Conservation (phyloP, 2,888 invertebrate genomes). For the Sepiola atlantica region DNA sequence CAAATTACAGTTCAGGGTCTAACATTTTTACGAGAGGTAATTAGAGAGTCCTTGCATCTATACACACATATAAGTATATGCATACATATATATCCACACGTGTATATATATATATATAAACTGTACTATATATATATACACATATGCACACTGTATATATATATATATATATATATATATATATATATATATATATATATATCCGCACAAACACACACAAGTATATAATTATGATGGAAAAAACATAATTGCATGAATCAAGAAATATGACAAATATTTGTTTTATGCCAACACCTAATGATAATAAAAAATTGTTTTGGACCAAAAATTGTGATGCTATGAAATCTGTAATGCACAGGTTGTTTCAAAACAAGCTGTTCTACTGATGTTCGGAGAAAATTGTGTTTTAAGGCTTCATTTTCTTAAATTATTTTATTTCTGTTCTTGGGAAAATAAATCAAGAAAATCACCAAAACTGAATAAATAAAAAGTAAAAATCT, state of each 20-base stretch:
- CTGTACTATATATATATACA: background rate
- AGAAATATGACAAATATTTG: background rate
- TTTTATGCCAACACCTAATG: background rate
- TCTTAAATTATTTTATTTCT: conserved; percentile 8
- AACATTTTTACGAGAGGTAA: too few species aligned
- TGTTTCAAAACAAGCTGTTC: background rate
- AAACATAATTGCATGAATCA: background rate
- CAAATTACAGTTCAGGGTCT: too few species aligned
- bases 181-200: background rate
- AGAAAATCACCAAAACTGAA: background rate
- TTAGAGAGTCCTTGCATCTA: too few species aligned
- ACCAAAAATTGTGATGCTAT: background rate
- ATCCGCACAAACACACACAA: background rate
- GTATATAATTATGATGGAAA: background rate
- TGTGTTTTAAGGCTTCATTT: background rate
- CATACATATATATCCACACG: too few species aligned
- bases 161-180: background rate
- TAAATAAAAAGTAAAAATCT: background rate
- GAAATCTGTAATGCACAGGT: background rate
- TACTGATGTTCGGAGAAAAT: background rate
- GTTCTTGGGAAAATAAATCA: background rate
- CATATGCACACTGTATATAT: background rate
- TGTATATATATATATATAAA: too few species aligned
- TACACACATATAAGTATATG: too few species aligned
- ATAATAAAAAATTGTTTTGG: background rate